Evolutionary conservation across 2,888 invertebrate genomes (phyloP).

Genomic region (Eupsilia transversa): DNA sequence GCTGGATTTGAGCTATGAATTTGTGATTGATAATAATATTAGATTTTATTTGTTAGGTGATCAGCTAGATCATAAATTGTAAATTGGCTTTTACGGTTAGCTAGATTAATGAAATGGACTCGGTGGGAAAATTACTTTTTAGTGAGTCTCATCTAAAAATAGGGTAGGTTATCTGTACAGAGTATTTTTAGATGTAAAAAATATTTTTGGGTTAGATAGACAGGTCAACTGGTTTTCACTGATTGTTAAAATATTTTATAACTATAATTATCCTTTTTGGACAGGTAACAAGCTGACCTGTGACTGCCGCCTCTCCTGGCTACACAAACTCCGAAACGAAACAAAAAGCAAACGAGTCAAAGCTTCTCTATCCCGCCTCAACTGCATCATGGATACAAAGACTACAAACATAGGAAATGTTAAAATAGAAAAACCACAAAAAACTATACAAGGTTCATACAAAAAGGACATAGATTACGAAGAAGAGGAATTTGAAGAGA

Average conservation of each 20-base stretch:
- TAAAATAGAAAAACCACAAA: slow-evolving; percentile 74
- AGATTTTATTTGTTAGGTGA: neutral
- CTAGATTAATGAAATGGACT: neutral
- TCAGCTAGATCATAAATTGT: neutral
- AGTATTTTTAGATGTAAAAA: neutral
- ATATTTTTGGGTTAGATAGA: neutral
- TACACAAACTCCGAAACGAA: slow-evolving; percentile 93
- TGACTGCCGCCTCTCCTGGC: slow-evolving; percentile 95
- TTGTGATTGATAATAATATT: neutral
- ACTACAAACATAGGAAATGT: slow-evolving; percentile 71
- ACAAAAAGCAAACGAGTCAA: slow-evolving; percentile 93
- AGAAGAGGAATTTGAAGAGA: slow-evolving; percentile 80
- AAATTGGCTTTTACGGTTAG: neutral
- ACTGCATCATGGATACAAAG: slow-evolving; percentile 92
- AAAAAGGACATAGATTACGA: slow-evolving; percentile 80
- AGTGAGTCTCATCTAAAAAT: neutral
- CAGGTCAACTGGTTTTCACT: neutral
- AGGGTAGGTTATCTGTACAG: neutral
- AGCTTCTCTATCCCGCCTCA: slow-evolving; percentile 92
- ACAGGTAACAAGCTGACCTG: slow-evolving; percentile 95
- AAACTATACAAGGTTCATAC: slow-evolving; percentile 67
- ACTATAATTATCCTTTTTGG: slow-evolving; percentile 72
- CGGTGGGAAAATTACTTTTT: neutral
- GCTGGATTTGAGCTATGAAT: slow-evolving; percentile 7
- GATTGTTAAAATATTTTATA: neutral